Base-by-base conservation (phyloP, 1,140 invertebrate species). In the Drosophila paulistorum region DNA sequence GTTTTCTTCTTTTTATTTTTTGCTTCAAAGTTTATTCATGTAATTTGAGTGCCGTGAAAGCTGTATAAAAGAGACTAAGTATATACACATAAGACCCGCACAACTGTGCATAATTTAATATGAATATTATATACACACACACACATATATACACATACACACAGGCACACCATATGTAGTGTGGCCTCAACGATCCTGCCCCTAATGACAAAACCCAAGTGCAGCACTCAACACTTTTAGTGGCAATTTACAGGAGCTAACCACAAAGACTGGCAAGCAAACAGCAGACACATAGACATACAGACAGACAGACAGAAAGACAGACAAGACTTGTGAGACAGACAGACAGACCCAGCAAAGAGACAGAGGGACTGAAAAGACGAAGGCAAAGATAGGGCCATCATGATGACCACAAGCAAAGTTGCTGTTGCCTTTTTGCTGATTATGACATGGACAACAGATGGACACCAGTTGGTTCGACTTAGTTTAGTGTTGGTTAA, bases 201-300 rank as follows among this genome's bases (percentile, higher is more conserved):
- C 69, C 69, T 89, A 87, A 87, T 84, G 84, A 89, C 77, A 78
- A 84, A 77, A 42, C 73, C 68, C 67, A 71, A 87, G 79, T 83
- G 84, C 83, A 75, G 73, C 79, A 80, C 77, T 87, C 84, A 87
- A 87, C 84, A 89, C 84, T 89, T 83, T 89, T 89, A 89, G 77
- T 84, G 84, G 85, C 84, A 89, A 89, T 89, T 89, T 89, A 89
- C 84, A 89, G 84, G 77, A 89, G 84, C 77, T 89, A 77, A 89
- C 84, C 84, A 69, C 84, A 87, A 42, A 67, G 4, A 37, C 17
- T 57, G n/a, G 13, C n/a, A 10, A 9, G 30, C n/a, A 71, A 20
- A 61, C 37, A 67, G 33, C 66, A 71, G 30, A 30, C 37, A 51
- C 37, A 26, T 17, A 63, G 42, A 11, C 23, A 20, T 11, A 37